Percentiles rank a stretch among this genome's conserved stretches.
Evolutionary conservation across 2,113 vertebrate species (phyloP).

Genomic region (Elaphurus davidianus): DNA sequence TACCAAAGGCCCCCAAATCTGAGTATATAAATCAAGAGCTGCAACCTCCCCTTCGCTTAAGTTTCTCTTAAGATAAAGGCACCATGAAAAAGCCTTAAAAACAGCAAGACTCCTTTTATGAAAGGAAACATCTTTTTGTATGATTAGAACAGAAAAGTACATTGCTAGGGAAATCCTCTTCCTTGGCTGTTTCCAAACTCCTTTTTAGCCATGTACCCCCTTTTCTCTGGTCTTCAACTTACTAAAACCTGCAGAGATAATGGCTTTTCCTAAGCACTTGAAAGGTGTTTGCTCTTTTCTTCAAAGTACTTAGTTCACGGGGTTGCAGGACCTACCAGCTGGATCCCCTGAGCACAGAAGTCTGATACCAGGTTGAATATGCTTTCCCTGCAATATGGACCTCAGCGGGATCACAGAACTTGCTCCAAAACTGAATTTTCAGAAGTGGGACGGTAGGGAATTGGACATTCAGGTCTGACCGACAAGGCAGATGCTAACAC

Average conservation of each 20-base stretch:
- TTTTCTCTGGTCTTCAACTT: neutral
- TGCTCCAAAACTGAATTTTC: neutral
- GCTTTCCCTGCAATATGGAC: neutral
- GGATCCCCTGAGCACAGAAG: neutral
- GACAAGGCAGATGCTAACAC: neutral
- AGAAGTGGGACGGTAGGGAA: neutral
- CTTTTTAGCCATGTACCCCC: neutral
- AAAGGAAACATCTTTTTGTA: neutral
- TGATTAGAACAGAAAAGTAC: neutral
- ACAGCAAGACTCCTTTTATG: neutral
- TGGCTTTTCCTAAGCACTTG: conserved; percentile 34
- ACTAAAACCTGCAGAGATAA: neutral
- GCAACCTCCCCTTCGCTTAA: neutral
- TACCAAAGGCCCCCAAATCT: neutral
- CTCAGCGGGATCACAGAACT: neutral
- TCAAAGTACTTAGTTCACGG: neutral
- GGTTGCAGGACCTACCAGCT: neutral
- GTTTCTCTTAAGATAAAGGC: conserved; percentile 33
- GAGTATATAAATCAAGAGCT: neutral
- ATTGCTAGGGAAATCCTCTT: neutral
- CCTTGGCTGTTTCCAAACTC: neutral
- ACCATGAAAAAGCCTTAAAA: conserved; percentile 18
- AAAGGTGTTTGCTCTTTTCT: conserved; percentile 38
- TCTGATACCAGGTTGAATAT: neutral
- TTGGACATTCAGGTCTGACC: neutral